Conservation (phyloP, 92 coral and sea anemone species). For the Chrysogorgia sp. region DNA sequence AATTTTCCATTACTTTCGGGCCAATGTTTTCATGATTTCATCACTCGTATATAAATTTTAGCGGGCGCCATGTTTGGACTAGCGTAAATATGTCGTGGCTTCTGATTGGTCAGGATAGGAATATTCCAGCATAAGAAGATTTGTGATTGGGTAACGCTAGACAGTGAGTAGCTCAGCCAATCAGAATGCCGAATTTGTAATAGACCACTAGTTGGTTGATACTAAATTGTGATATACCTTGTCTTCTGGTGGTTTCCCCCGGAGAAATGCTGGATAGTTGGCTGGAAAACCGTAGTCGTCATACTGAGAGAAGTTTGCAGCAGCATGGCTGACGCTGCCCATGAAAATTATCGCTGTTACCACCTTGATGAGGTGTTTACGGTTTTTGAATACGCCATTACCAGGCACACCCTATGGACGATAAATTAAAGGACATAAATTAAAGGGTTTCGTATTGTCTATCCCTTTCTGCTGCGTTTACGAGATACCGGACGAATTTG, state of each 20-base stretch:
- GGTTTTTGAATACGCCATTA: constrained; percentile 74
- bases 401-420: constrained; percentile 82
- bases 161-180: too few relatives aligned
- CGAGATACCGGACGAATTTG: background rate
- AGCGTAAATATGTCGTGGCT: too few relatives aligned
- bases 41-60: too few relatives aligned
- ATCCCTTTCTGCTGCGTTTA: background rate
- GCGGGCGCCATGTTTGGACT: too few relatives aligned
- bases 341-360: constrained; percentile 86
- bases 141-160: too few relatives aligned
- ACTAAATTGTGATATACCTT: too few relatives aligned
- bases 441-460: background rate
- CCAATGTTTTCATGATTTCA: too few relatives aligned
- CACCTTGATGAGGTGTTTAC: constrained; percentile 76
- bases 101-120: too few relatives aligned
- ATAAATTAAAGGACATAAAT: background rate
- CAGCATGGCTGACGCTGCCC: constrained; percentile 92
- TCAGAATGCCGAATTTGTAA: background rate
- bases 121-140: too few relatives aligned
- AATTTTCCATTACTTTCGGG: too few relatives aligned
- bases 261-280: constrained; percentile 91
- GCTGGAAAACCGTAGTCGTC: constrained; percentile 98
- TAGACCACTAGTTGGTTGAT: too few relatives aligned
- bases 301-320: constrained; percentile 95
- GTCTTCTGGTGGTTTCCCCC: constrained; percentile 85